Evolutionary conservation across 2,797 vertebrate genomes (phyloP).

Genomic region (Thaleichthys pacificus): DNA sequence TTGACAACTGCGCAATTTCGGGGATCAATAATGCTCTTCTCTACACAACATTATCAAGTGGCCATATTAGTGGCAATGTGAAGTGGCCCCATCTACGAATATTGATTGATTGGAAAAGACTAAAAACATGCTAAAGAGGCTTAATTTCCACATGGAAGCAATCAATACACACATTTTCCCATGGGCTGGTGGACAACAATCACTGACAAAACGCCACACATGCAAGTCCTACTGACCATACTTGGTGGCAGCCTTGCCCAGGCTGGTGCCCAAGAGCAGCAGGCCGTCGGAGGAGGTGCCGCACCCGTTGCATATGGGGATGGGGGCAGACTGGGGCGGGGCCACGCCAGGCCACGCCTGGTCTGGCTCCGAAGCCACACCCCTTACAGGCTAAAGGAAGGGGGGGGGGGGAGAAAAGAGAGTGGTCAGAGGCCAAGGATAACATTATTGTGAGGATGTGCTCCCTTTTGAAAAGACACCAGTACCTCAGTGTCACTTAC

Average conservation of each 20-base stretch:
- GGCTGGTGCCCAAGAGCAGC: slow-evolving; percentile 76
- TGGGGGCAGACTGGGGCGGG: slow-evolving; percentile 83
- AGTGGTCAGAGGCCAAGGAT: neutral
- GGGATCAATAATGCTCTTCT: too few species aligned
- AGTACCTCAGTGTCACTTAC: too few species aligned
- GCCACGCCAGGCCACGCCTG: slow-evolving; percentile 92
- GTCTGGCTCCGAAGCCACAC: slow-evolving; percentile 76
- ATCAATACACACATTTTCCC: neutral
- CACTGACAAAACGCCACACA: neutral
- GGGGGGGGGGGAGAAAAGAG: neutral
- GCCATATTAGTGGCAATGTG: too few species aligned
- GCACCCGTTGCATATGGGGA: slow-evolving; percentile 93
- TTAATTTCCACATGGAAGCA: too few species aligned
- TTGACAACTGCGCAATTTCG: too few species aligned
- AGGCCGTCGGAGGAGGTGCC: slow-evolving; percentile 80
- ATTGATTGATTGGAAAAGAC: too few species aligned
- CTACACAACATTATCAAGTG: too few species aligned
- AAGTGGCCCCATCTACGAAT: too few species aligned
- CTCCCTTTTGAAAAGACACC: too few species aligned
- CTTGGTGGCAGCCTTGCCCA: slow-evolving; percentile 82
- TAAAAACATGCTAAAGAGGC: too few species aligned
- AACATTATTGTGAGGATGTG: too few species aligned
- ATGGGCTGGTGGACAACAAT: too few species aligned
- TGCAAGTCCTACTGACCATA: slow-evolving; percentile 55
- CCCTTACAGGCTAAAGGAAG: slow-evolving; percentile 76